Evolutionary conservation across 2,888 invertebrate species (phyloP).

Genomic region (Campopleginae sp.): DNA sequence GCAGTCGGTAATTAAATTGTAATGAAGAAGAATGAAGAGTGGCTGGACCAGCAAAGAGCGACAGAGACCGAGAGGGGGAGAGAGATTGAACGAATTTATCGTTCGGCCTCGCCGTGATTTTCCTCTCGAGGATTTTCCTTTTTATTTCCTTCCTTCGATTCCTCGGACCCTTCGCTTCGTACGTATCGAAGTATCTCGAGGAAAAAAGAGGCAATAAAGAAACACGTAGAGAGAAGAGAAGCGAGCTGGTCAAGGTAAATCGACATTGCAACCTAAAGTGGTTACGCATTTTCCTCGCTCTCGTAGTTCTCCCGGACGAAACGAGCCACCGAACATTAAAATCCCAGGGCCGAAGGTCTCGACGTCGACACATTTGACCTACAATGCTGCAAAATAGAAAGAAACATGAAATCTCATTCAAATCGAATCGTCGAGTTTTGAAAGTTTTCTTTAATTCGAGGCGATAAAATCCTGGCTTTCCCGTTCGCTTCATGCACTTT

Average conservation of each 20-base stretch:
- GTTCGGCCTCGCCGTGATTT: slow-evolving; percentile 27
- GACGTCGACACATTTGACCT: neutral
- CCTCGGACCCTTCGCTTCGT: neutral
- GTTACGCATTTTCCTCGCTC: slow-evolving; percentile 57
- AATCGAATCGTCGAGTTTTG: neutral
- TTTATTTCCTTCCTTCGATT: slow-evolving; percentile 5
- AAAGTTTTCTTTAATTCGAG: neutral
- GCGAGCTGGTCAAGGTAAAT: slow-evolving; percentile 63
- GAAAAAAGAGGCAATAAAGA: slow-evolving; percentile 10
- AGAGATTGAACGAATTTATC: slow-evolving; percentile 12
- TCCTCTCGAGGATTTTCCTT: slow-evolving; percentile 36
- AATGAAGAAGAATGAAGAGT: neutral
- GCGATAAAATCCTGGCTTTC: neutral
- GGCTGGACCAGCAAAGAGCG: neutral
- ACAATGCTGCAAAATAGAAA: neutral
- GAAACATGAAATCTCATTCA: neutral
- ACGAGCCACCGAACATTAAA: neutral
- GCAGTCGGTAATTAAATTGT: neutral
- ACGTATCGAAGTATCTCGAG: slow-evolving; percentile 4
- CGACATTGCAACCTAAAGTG: slow-evolving; percentile 57
- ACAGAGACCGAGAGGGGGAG: neutral
- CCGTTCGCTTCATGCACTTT: neutral
- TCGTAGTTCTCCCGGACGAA: slow-evolving; percentile 23
- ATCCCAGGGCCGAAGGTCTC: slow-evolving; percentile 6
- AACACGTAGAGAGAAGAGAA: slow-evolving; percentile 19